Percentiles rank a stretch among this genome's conserved stretches.
phyloP scores from a whole-genome alignment of 2,888 invertebrate species.

The Ametastegia equiseti region DNA sequence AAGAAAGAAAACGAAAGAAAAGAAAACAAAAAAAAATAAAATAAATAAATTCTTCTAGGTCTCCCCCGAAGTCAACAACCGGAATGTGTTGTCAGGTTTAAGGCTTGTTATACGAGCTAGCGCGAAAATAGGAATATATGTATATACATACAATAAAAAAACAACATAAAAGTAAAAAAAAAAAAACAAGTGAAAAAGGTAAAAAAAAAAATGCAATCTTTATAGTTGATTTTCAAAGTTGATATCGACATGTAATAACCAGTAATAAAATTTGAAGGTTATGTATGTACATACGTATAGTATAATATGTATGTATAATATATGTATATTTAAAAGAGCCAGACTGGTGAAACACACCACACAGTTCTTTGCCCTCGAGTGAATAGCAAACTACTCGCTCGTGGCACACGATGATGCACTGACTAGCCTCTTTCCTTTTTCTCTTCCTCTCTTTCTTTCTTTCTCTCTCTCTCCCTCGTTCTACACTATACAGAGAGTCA shows the following conservation, averaged over 20 bases:
- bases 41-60: neutral
- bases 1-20: neutral
- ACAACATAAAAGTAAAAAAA: no score
- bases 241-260: neutral
- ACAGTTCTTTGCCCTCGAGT: conserved; percentile 43
- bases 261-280: conserved; percentile 36
- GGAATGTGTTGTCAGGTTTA: neutral
- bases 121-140: no score
- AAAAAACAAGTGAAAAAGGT: neutral
- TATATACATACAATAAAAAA: no score
- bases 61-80: neutral
- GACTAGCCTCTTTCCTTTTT: conserved; percentile 22
- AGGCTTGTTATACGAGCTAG: no score
- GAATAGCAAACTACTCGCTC: conserved; percentile 27
- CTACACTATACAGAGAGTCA: no score
- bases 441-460: conserved; percentile 31
- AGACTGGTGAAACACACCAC: neutral
- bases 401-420: conserved; percentile 38
- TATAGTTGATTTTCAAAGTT: neutral
- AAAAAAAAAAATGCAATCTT: neutral
- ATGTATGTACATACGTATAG: no score
- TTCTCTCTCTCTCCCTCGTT: conserved; percentile 22
- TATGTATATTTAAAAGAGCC: neutral
- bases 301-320: no score
- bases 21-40: neutral